Evolutionary conservation across 2,888 invertebrate genomes (phyloP), one percentile per base, ranked within the genome.

Genomic region (Ethmia dodecea): DNA sequence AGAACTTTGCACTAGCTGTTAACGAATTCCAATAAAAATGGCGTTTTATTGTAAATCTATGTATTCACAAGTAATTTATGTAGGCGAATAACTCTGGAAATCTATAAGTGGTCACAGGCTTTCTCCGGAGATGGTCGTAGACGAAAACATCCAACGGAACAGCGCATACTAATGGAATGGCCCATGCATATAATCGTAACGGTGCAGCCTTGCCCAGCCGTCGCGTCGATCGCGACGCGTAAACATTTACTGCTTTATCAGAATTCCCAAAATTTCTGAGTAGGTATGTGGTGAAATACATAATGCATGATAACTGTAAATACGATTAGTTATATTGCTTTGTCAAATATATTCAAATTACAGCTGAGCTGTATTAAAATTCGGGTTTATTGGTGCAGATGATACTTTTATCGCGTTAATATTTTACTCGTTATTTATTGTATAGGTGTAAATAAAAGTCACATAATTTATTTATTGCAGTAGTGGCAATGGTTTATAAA

Each of bases 111-210:
- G 67, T 73, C 78, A 63, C 55, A 47, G 68, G 74, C 79, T 80
- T 79, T 80, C 81, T 78, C 79, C 69, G 56, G 55, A 60, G 68
- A 66, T 67, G 56, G 51, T 14, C 25, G 24, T 18, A 53, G 58
- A 49, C 62, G 65, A 64, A 64, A 65, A 59, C 65, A 71, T 60
- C 61, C 64, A 73, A 72, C 74, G 69, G 74, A 75, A 72, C 64
- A 52, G 56, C 62, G 76, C 74, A 78, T 78, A 75, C 69, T 80
- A 80, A 77, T 78, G 67, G 63, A n/a, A 72, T 68, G 66, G 61
- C 61, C 62, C 56, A 69, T 59, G 69, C 71, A 75, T 79, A 71
- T 75, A 71, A 76, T 74, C 65, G 73, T 81, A 83, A 83, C 83
- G 81, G 83, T 81, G 65, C 60, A 60, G 70, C 68, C 68, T 64